Evolutionary conservation across 2,888 invertebrate species (phyloP).

Genomic region (Arrhopalites spinosus): DNA sequence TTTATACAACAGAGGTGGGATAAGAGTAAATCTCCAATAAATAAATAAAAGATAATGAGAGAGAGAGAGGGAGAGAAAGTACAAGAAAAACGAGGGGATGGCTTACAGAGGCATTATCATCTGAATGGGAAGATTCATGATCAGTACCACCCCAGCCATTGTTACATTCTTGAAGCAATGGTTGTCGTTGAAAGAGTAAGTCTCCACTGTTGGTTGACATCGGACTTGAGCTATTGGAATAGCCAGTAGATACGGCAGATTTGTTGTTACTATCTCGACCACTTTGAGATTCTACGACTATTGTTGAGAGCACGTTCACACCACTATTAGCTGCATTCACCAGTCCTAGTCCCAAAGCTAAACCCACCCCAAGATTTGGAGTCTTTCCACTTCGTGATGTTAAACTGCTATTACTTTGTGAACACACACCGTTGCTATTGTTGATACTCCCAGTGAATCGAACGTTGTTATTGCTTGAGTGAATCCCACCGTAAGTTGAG

Average conservation of each 20-base stretch:
- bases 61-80: too few species aligned
- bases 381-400: slow-evolving; percentile 16
- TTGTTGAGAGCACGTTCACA: slow-evolving; percentile 21
- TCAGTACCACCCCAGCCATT: slow-evolving; percentile 52
- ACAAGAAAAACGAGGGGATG: too few species aligned
- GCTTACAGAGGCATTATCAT: slow-evolving; percentile 13
- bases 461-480: slow-evolving; percentile 22
- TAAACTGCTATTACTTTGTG: slow-evolving; percentile 33
- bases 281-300: slow-evolving; percentile 27
- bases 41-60: too few species aligned
- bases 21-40: too few species aligned
- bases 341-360: slow-evolving; percentile 41
- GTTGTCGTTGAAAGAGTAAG: slow-evolving; percentile 55
- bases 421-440: slow-evolving; percentile 45
- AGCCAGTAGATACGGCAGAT: slow-evolving; percentile 9
- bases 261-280: slow-evolving; percentile 13
- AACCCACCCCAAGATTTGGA: slow-evolving; percentile 38
- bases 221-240: slow-evolving; percentile 51
- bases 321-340: slow-evolving; percentile 30
- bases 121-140: background rate
- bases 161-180: slow-evolving; percentile 52
- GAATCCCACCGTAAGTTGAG: background rate
- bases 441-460: slow-evolving; percentile 43
- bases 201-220: slow-evolving; percentile 56
- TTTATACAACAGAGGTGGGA: too few species aligned